Evolutionary conservation across 2,113 vertebrate species (phyloP), one percentile per base, ranked within the genome.

Genomic region (Zeus faber): DNA sequence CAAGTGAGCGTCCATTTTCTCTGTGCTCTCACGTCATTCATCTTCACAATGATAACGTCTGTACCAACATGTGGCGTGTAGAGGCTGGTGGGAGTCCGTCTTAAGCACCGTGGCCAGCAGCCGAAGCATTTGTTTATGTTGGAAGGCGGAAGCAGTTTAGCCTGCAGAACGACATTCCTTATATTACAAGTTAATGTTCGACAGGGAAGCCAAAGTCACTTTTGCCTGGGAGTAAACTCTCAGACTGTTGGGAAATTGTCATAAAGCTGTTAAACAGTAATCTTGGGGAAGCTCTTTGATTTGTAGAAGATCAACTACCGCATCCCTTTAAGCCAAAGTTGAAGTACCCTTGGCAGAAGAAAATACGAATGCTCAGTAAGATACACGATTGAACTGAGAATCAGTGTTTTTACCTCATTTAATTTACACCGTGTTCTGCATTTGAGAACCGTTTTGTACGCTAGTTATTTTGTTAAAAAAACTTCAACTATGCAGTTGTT

Each of bases 1-100:
- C 95, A 99, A 87, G 97, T 97, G 66, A 89, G 91, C 85, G 56
- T 43, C 10, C 6, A 9, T 17, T 5, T 4, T 16, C 20, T 23
- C 10, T 8, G 6, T 40, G 2, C 21, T 27, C n/a, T n/a, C n/a
- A n/a, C n/a, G n/a, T n/a, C n/a, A n/a, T n/a, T n/a, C n/a, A n/a
- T n/a, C n/a, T n/a, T n/a, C n/a, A n/a, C n/a, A n/a, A n/a, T n/a
- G n/a, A n/a, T n/a, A n/a, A n/a, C n/a, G n/a, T n/a, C n/a, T n/a
- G n/a, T n/a, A n/a, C n/a, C n/a, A n/a, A n/a, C n/a, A n/a, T n/a
- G n/a, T n/a, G n/a, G n/a, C n/a, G n/a, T n/a, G 16, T 21, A 53
- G 17, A 29, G 2, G 21, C 9, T 6, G 5, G 2, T 21, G 26
- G 13, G 22, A 39, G 16, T 43, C 25, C 14, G 35, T 17, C 7